Base-by-base conservation (phyloP, 2,888 invertebrate species). In the Morpho helenor region DNA sequence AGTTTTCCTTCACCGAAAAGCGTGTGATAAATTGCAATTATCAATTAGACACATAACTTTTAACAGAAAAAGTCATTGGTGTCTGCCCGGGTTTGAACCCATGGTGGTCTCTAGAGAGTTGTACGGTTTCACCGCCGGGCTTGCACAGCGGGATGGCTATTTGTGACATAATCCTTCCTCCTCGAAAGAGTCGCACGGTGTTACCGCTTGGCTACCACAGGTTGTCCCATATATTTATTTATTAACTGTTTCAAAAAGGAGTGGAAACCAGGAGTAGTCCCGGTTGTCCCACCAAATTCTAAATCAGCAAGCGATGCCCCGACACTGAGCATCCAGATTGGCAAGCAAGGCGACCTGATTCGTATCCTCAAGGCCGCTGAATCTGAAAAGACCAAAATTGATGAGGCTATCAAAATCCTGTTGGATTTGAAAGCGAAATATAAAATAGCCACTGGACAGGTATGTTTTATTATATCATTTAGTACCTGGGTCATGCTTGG, bases 361-460 rank as follows among this genome's bases (percentile, higher is more conserved):
- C 91, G 96, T 23, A 90, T 93, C 8, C 84, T 96, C 8, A 96
- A 96, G 77, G 66, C 91, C 0, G 87, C 92, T 39, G 95, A 95
- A 73, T 80, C 85, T 60, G 84, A 91, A 67, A 80, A 87, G 66
- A 67, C 76, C 7, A 78, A 79, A 59, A 67, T 87, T 0, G 84
- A 84, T 61, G 79, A 74, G 49, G 86, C 86, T 0, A 81, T 87
- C 1, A 93, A 95, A 73, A 60, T 71, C 2, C 80, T 97, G 10
- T 75, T 96, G 43, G 89, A 90, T 0, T 81, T 97, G 1, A 98
- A 97, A 82, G 85, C 91, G 7, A 92, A 96, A 66, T 97, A 93
- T 76, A 97, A 96, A 78, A 84, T 87, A 8, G 75, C 74, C 39
- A 79, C 79, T 58, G 82, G 80, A 60, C 74, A 80, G 75, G 81